Conservation (phyloP, 2,113 vertebrate genomes). For the Clarias batrachus region DNA sequence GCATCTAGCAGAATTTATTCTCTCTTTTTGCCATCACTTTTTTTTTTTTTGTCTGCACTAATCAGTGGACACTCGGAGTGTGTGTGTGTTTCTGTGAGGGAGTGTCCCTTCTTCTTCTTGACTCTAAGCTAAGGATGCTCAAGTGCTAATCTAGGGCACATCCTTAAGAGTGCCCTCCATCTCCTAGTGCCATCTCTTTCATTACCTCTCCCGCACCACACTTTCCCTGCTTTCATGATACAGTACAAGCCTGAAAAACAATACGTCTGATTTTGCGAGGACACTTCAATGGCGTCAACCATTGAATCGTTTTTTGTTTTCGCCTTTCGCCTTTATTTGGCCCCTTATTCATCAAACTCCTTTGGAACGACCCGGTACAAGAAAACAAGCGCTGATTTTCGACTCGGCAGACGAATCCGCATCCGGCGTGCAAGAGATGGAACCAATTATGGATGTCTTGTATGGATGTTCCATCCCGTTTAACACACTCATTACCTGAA, state of each 20-base stretch:
- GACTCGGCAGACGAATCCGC: not conserved
- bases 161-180: constrained; percentile 68
- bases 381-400: constrained; percentile 11
- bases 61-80: constrained; percentile 20
- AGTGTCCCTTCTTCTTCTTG: constrained; percentile 20
- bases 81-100: constrained; percentile 5
- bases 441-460: not conserved
- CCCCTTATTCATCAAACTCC: not conserved
- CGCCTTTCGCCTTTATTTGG: not conserved
- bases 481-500: constrained; percentile 15
- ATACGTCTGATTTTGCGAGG: constrained; percentile 12
- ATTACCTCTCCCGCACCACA: constrained; percentile 30
- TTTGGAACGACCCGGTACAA: not conserved
- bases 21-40: constrained; percentile 11
- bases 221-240: not conserved
- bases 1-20: constrained; percentile 63
- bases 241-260: not conserved
- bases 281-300: not conserved
- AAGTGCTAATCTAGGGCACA: constrained; percentile 63
- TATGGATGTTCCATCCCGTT: not conserved
- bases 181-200: constrained; percentile 36
- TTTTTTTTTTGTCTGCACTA: constrained; percentile 11
- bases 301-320: not conserved
- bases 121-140: constrained; percentile 28
- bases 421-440: not conserved